These are phyloP conservation scores for Myotis yumanensis DNA, from an alignment of 2,113 vertebrate species.

Conservation along the genomic window DNA sequence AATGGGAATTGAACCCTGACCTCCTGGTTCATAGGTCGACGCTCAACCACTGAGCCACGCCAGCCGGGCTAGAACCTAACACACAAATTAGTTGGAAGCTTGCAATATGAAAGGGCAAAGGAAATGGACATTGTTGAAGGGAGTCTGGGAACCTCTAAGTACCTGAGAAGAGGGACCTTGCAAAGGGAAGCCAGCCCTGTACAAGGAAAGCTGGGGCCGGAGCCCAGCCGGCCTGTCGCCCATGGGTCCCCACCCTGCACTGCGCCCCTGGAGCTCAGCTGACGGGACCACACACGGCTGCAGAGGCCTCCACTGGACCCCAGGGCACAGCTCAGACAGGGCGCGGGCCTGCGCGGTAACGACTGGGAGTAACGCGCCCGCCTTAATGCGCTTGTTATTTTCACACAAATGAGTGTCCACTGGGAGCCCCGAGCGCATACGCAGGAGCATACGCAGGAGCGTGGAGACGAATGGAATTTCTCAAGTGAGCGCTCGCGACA, in stretches of 20 bases:
- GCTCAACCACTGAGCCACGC: too few species aligned
- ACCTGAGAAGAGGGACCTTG: neutral
- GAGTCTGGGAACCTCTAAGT: neutral
- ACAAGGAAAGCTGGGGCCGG: neutral
- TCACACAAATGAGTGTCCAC: rapidly evolving
- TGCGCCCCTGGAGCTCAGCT: neutral
- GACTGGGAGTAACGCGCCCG: rapidly evolving
- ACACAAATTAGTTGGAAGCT: rapidly evolving
- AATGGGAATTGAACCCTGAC: too few species aligned
- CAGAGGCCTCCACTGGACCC: rapidly evolving
- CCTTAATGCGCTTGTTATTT: rapidly evolving
- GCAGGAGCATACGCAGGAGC: rapidly evolving
- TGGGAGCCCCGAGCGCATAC: rapidly evolving
- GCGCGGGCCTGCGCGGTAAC: too few species aligned
- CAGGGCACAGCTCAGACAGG: neutral
- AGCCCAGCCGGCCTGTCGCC: neutral
- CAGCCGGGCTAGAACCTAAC: neutral
- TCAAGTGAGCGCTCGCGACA: rapidly evolving
- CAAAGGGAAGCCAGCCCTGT: neutral
- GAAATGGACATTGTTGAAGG: neutral
- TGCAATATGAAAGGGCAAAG: neutral
- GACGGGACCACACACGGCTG: rapidly evolving
- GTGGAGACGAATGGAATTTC: rapidly evolving
- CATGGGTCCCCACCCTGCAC: too few species aligned
- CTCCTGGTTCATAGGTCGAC: too few species aligned